phyloP scores from a whole-genome alignment of 2,888 invertebrate species.

The Gymnosoma rotundatum region DNA sequence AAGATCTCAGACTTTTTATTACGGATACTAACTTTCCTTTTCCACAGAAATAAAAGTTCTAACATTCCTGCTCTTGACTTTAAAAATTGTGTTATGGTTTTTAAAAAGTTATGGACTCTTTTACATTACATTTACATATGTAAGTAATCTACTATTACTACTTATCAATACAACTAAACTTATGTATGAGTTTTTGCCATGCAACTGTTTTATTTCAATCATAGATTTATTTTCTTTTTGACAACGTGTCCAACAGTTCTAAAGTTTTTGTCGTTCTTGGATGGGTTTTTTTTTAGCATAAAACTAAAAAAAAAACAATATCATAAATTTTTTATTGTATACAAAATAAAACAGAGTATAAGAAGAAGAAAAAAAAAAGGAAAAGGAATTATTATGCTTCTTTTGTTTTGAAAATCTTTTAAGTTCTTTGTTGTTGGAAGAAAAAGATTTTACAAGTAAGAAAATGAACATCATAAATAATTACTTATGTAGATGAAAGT shows the following conservation, averaged over 20 bases:
- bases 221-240: background rate
- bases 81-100: too few relatives aligned
- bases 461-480: background rate
- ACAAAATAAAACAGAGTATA: background rate
- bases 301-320: background rate
- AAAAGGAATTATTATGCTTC: background rate
- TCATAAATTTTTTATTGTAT: background rate
- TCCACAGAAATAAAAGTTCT: too few relatives aligned
- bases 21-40: too few relatives aligned
- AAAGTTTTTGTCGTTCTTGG: background rate
- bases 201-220: background rate
- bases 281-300: background rate
- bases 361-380: background rate
- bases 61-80: too few relatives aligned
- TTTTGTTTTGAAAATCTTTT: background rate
- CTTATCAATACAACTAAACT: too few relatives aligned
- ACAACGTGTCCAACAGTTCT: background rate
- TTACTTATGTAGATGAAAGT: background rate
- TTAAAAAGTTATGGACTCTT: too few relatives aligned
- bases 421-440: background rate
- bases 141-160: too few relatives aligned
- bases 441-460: background rate
- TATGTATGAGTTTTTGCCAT: too few relatives aligned
- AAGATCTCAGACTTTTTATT: too few relatives aligned
- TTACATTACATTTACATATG: too few relatives aligned